Conservation (phyloP, 2,797 vertebrate species). For the Sardinella longiceps region DNA sequence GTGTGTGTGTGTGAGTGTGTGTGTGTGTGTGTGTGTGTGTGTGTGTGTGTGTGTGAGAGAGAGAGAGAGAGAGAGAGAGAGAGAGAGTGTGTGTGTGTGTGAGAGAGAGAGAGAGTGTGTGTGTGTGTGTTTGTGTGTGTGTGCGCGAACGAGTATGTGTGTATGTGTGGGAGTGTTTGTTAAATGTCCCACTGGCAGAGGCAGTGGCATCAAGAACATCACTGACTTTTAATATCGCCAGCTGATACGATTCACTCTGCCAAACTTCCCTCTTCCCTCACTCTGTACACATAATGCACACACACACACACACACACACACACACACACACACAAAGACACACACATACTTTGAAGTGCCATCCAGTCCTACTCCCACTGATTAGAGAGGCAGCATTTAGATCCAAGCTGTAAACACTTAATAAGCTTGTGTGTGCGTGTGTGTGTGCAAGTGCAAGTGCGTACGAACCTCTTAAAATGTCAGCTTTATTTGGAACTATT, state of each 20-base stretch:
- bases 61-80: too few relatives aligned
- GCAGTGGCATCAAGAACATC: not conserved
- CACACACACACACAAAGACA: not conserved
- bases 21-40: not conserved
- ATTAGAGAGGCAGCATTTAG: not conserved
- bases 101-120: slow-evolving; percentile 4
- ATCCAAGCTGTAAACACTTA: slow-evolving; percentile 4
- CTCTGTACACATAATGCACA: not conserved
- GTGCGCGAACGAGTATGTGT: not conserved
- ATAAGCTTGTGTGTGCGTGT: not conserved
- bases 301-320: not conserved
- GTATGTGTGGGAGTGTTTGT: not conserved
- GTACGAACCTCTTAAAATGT: not conserved
- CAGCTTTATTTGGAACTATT: too few relatives aligned
- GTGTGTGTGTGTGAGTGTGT: not conserved
- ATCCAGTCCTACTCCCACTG: not conserved
- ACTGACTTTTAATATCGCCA: not conserved
- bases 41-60: too few relatives aligned
- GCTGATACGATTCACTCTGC: not conserved
- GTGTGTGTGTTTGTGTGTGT: not conserved
- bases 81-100: slow-evolving; percentile 25
- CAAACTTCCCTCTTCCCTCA: not conserved
- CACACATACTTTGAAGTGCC: slow-evolving; percentile 13
- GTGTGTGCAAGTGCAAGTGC: not conserved
- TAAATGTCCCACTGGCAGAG: not conserved